These are phyloP conservation scores for Andrena trimmerana DNA, from an alignment of 2,888 invertebrate species.

Conservation along the genomic window DNA sequence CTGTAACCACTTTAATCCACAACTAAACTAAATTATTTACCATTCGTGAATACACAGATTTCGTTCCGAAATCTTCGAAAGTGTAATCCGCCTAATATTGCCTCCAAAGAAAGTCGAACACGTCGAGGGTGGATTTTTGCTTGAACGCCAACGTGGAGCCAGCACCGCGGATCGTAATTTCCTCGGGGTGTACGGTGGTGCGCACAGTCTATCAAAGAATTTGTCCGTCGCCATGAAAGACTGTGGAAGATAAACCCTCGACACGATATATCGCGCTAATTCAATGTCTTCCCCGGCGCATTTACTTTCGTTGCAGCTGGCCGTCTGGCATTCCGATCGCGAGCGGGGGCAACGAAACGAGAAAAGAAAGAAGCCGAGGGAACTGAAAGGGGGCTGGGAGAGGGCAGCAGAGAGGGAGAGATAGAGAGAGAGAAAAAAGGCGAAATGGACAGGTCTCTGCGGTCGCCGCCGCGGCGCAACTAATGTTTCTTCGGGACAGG, in stretches of 20 bases:
- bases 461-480: conserved; percentile 70
- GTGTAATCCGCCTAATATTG: neutral
- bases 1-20: no score
- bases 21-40: no score
- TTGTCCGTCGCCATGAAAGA: conserved; percentile 44
- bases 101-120: neutral
- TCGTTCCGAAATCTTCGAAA: no score
- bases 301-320: conserved; percentile 63
- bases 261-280: conserved; percentile 61
- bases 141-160: neutral
- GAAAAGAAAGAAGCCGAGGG: conserved; percentile 36
- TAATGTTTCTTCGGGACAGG: conserved; percentile 75
- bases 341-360: conserved; percentile 46
- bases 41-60: no score
- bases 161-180: conserved; percentile 25
- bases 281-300: conserved; percentile 59
- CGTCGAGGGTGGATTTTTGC: neutral
- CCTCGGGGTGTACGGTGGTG: conserved; percentile 8
- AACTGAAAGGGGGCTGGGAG: conserved; percentile 40
- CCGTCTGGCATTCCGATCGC: conserved; percentile 62
- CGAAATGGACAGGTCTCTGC: conserved; percentile 67
- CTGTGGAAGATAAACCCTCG: conserved; percentile 42
- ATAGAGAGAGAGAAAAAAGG: conserved; percentile 37
- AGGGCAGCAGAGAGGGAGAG: conserved; percentile 10
- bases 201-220: conserved; percentile 57